Percentiles rank a stretch among this genome's conserved stretches.
phyloP scores from a whole-genome alignment of 1,140 invertebrate genomes.

The Berghia stephanieae region DNA sequence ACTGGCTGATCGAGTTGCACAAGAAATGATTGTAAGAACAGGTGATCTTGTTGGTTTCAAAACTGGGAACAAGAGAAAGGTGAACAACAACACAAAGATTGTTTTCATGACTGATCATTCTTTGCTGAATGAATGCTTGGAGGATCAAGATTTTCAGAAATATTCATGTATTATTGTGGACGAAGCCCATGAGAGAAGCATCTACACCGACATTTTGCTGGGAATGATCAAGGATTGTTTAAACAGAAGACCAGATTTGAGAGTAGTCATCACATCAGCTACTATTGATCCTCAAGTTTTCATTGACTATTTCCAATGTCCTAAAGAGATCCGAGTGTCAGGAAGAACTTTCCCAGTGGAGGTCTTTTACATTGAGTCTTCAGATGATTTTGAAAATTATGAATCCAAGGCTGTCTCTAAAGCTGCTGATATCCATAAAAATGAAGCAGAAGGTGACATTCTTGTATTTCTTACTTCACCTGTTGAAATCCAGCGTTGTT shows the following conservation, averaged over 20 bases:
- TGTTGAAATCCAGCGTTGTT: slow-evolving; percentile 58
- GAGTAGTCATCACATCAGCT: slow-evolving; percentile 62
- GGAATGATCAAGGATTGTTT: slow-evolving; percentile 76
- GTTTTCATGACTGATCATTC: slow-evolving; percentile 99
- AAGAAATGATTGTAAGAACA: slow-evolving; percentile 51
- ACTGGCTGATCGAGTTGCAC: slow-evolving; percentile 57
- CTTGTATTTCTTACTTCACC: slow-evolving; percentile 89
- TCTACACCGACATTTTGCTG: slow-evolving; percentile 93
- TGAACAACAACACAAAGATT: slow-evolving; percentile 74
- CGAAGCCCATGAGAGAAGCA: slow-evolving; percentile 96
- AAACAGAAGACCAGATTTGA: slow-evolving; percentile 46
- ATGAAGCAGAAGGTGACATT: slow-evolving; percentile 90
- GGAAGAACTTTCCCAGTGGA: slow-evolving; percentile 85
- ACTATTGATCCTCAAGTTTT: slow-evolving; percentile 70
- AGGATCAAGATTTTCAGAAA: slow-evolving; percentile 61
- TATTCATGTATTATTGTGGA: slow-evolving; percentile 92
- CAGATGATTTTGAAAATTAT: slow-evolving; percentile 81
- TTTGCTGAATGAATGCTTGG: slow-evolving; percentile 93
- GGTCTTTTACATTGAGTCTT: slow-evolving; percentile 87
- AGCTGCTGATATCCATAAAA: slow-evolving; percentile 92
- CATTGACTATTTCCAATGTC: slow-evolving; percentile 76
- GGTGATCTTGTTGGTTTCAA: slow-evolving; percentile 65
- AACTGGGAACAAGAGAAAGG: slow-evolving; percentile 76
- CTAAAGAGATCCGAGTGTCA: slow-evolving; percentile 95
- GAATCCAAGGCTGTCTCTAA: slow-evolving; percentile 94